Conservation (phyloP, 2,888 invertebrate species). For the Ligdia adustata region DNA sequence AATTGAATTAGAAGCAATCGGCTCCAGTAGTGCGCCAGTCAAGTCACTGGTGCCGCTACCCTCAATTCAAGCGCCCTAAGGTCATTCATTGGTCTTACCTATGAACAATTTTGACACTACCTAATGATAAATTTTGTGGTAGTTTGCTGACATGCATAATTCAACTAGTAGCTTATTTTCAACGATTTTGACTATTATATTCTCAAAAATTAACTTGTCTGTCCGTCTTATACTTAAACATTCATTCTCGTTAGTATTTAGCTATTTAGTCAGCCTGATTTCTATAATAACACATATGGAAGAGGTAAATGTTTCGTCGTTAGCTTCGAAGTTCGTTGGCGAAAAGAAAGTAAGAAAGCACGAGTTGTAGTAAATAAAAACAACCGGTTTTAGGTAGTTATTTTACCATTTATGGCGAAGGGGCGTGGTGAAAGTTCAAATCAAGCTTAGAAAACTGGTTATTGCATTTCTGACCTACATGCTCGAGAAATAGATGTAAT, state of each 20-base stretch:
- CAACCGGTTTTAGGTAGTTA: constrained; percentile 57
- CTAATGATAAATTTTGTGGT: too few relatives aligned
- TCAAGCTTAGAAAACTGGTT: constrained; percentile 54
- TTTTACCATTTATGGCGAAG: constrained; percentile 56
- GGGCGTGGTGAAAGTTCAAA: constrained; percentile 63
- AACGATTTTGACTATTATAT: neutral
- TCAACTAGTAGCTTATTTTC: too few relatives aligned
- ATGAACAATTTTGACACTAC: too few relatives aligned
- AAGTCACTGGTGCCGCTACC: constrained; percentile 48
- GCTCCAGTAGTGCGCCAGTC: constrained; percentile 50
- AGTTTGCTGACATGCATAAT: too few relatives aligned
- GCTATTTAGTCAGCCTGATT: neutral
- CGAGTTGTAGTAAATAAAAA: constrained; percentile 35
- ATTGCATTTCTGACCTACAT: constrained; percentile 48
- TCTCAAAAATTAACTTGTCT: too few relatives aligned
- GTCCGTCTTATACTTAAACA: too few relatives aligned
- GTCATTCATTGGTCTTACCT: constrained; percentile 58
- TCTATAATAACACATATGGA: constrained; percentile 15
- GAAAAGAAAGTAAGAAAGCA: constrained; percentile 46
- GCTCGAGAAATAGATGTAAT: constrained; percentile 12
- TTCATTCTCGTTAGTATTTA: too few relatives aligned
- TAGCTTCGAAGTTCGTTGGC: constrained; percentile 14
- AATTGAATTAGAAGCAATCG: constrained; percentile 80
- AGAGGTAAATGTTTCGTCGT: constrained; percentile 17
- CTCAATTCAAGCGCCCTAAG: constrained; percentile 51